A percentile compares a stretch with the other conserved stretches of the same genome.
Evolutionary conservation across 2,797 vertebrate genomes (phyloP).

Genomic region (Hyperoplus lanceolatus): DNA sequence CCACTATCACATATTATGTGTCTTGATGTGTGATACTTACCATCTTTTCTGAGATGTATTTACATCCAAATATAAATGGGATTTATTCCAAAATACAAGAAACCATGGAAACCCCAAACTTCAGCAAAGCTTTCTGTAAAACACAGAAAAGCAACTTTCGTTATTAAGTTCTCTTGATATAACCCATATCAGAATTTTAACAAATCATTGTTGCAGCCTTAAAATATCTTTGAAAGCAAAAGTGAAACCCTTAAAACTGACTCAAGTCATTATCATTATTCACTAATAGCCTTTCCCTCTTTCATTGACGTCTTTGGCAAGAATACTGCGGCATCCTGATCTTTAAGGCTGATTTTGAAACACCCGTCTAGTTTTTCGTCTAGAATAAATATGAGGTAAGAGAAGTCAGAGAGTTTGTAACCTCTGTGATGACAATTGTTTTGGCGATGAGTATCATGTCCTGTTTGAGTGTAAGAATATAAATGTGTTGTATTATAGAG

Average conservation of each 20-base stretch:
- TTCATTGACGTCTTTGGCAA: neutral
- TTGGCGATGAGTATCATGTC: too few relatives aligned
- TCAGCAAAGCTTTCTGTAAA: conserved; percentile 42
- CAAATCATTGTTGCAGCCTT: neutral
- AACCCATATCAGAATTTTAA: neutral
- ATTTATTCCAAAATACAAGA: conserved; percentile 32
- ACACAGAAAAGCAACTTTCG: conserved; percentile 18
- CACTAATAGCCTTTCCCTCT: neutral
- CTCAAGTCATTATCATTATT: neutral
- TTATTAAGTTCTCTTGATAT: too few relatives aligned
- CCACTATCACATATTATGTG: neutral
- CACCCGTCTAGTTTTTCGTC: neutral
- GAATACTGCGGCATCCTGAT: neutral
- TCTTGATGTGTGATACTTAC: conserved; percentile 59
- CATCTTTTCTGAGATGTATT: conserved; percentile 71
- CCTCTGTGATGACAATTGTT: too few relatives aligned
- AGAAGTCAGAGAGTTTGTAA: too few relatives aligned
- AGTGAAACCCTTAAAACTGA: neutral
- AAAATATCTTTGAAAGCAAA: neutral
- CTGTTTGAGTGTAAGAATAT: too few relatives aligned
- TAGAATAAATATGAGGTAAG: neutral
- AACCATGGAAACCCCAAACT: conserved; percentile 14
- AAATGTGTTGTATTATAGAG: too few relatives aligned
- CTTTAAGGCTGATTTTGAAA: neutral
- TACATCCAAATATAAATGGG: conserved; percentile 74